Percentiles rank a stretch among this genome's conserved stretches.
Evolutionary conservation across 1,140 invertebrate species (phyloP).

Genomic region (Apocrypta bakeri): DNA sequence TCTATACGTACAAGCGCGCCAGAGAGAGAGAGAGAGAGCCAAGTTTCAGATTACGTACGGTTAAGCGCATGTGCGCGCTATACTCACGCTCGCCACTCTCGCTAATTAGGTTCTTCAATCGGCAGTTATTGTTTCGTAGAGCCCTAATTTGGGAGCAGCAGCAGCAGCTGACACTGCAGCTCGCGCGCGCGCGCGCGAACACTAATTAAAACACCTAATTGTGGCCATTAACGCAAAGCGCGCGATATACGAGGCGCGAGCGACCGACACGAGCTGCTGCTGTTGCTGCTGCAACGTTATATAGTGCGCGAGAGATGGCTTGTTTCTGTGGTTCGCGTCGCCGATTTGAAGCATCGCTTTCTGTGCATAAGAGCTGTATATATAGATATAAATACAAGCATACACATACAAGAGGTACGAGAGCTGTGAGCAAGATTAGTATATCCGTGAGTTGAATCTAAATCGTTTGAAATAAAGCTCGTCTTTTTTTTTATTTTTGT

Average conservation of each 20-base stretch:
- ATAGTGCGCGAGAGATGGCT: background rate
- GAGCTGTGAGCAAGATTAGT: background rate
- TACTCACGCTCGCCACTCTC: slow-evolving; percentile 50
- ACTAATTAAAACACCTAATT: slow-evolving; percentile 75
- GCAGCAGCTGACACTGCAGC: slow-evolving; percentile 52
- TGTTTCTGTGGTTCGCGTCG: slow-evolving; percentile 15
- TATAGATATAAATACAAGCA: background rate
- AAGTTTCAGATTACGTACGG: slow-evolving; percentile 28
- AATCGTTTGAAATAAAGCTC: background rate
- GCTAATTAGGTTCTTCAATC: slow-evolving; percentile 73
- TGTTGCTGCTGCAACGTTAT: slow-evolving; percentile 4
- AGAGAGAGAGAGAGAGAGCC: background rate
- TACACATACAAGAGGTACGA: no score
- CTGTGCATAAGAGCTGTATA: background rate
- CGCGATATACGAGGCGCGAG: slow-evolving; percentile 62
- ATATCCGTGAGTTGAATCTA: background rate
- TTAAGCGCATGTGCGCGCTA: background rate
- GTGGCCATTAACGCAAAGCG: slow-evolving; percentile 73
- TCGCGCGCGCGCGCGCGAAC: slow-evolving; percentile 59
- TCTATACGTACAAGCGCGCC: slow-evolving; percentile 40
- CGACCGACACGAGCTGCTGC: background rate
- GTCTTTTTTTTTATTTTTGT: no score
- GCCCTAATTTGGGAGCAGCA: slow-evolving; percentile 66
- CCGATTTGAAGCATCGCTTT: slow-evolving; percentile 28
- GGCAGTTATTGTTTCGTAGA: slow-evolving; percentile 72